phyloP scores from a whole-genome alignment of 2,888 invertebrate genomes.

The Nemapogon koenigi region DNA sequence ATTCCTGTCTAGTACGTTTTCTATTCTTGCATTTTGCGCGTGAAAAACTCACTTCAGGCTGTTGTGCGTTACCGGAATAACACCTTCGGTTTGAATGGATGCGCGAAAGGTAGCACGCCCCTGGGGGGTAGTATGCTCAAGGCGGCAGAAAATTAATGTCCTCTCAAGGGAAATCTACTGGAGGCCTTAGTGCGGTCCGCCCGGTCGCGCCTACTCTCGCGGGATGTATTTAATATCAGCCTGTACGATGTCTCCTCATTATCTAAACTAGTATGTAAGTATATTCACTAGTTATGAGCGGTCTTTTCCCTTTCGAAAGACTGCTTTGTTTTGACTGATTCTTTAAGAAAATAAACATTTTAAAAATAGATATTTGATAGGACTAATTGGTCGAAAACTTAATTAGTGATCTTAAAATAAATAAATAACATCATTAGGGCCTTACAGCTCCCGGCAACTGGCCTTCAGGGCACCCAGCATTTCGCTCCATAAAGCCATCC shows the following conservation, averaged over 20 bases:
- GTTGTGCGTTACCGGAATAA: constrained; percentile 56
- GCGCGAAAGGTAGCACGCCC: constrained; percentile 64
- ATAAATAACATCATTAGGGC: too few relatives aligned
- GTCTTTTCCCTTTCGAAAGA: too few relatives aligned
- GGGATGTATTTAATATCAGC: constrained; percentile 56
- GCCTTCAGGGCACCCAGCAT: too few relatives aligned
- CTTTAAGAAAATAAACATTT: too few relatives aligned
- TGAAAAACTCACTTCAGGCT: constrained; percentile 47
- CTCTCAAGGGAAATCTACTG: constrained; percentile 70
- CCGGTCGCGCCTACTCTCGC: constrained; percentile 36
- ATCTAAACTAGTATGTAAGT: constrained; percentile 15
- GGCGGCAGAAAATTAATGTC: constrained; percentile 80
- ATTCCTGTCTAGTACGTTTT: neutral
- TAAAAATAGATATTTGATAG: too few relatives aligned
- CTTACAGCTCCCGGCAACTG: too few relatives aligned
- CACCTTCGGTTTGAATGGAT: constrained; percentile 62
- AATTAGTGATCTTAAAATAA: too few relatives aligned
- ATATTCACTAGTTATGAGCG: constrained; percentile 12
- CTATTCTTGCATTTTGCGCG: constrained; percentile 15
- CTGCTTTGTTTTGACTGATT: too few relatives aligned
- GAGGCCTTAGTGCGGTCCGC: constrained; percentile 52
- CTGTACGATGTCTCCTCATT: constrained; percentile 21
- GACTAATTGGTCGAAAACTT: too few relatives aligned
- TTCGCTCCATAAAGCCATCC: too few relatives aligned
- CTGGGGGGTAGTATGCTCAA: constrained; percentile 74